Evolutionary conservation across 2,113 vertebrate genomes (phyloP).

Genomic region (Thomomys bottae): DNA sequence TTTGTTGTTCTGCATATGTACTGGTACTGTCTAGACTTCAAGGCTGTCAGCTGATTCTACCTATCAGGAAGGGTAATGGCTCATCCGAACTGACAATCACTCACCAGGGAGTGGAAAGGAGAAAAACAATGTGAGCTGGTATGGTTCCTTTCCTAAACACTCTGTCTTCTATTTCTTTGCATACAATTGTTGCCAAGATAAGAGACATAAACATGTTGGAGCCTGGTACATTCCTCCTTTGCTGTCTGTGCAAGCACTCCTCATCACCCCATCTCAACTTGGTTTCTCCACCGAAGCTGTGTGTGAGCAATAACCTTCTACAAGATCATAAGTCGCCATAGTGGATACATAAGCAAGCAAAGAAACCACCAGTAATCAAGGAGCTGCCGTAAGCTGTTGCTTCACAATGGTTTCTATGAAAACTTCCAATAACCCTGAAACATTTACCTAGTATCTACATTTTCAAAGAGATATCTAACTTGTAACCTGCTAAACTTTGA

Average conservation of each 20-base stretch:
- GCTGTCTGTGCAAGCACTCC: not conserved
- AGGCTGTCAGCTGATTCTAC: not conserved
- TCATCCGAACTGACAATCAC: not conserved
- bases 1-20: not conserved
- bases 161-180: not conserved
- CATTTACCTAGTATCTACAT: not conserved
- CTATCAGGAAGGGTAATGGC: not conserved
- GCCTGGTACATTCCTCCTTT: not conserved
- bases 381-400: not conserved
- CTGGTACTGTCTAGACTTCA: not conserved
- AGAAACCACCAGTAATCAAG: not conserved
- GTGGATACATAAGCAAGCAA: not conserved
- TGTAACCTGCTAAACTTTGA: constrained; percentile 1
- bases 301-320: not conserved
- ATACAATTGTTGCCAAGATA: not conserved
- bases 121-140: not conserved
- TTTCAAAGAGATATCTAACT: not conserved
- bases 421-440: not conserved
- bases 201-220: not conserved
- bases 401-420: not conserved
- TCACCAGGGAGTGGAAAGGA: not conserved
- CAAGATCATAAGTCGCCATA: not conserved
- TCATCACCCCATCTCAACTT: not conserved
- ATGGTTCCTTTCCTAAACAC: not conserved
- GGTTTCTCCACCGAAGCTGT: too few species aligned